Percentiles rank a stretch among this genome's conserved stretches.
phyloP scores from a whole-genome alignment of 2,113 vertebrate genomes.

The Heteronetta atricapilla region DNA sequence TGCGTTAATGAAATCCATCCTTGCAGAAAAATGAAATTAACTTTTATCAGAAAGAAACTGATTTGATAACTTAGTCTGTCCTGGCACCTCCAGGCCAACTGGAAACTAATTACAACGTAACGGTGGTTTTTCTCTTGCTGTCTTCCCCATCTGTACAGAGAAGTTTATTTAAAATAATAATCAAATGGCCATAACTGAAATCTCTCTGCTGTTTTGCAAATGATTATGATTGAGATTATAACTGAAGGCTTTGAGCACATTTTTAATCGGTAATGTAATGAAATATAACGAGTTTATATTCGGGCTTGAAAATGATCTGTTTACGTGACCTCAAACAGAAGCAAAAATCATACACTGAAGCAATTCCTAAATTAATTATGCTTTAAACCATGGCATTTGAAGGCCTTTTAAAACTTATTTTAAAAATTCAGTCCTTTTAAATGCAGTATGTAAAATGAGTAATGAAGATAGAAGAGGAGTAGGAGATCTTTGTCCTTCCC shows the following conservation, averaged over 20 bases:
- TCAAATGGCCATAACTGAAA: not conserved
- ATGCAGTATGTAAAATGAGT: not conserved
- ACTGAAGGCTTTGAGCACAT: not conserved
- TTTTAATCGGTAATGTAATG: not conserved
- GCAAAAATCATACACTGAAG: not conserved
- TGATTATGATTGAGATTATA: not conserved
- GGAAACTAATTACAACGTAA: not conserved
- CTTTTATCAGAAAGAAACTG: constrained; percentile 3
- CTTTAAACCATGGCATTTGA: not conserved
- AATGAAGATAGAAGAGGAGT: not conserved
- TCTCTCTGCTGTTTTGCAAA: not conserved
- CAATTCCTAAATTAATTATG: not conserved
- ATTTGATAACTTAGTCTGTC: not conserved
- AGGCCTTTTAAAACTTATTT: not conserved
- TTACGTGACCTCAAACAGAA: not conserved
- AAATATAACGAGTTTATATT: not conserved
- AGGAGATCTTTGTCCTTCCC: not conserved
- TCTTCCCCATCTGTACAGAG: not conserved
- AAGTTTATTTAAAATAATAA: not conserved
- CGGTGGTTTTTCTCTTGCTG: not conserved
- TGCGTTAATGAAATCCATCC: not conserved
- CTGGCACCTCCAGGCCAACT: not conserved
- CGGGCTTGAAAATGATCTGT: not conserved
- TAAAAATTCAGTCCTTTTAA: not conserved
- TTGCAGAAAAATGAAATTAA: constrained; percentile 34